phyloP scores from a whole-genome alignment of 2,888 invertebrate species.

The Ormyrus rosae region DNA sequence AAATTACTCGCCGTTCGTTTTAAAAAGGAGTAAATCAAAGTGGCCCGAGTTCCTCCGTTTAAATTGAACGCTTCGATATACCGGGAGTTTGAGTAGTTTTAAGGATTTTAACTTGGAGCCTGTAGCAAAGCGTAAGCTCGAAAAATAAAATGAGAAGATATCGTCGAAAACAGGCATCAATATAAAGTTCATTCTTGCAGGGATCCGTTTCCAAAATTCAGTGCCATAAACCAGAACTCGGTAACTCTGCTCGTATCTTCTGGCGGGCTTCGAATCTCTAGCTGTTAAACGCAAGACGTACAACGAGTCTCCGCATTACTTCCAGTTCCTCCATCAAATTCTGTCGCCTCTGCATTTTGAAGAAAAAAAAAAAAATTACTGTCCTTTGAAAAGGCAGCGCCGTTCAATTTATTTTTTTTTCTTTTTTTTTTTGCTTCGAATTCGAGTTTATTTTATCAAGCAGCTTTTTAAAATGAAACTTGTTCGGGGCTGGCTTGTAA shows the following conservation, averaged over 20 bases:
- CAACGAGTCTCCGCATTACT: constrained; percentile 4
- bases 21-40: too few species aligned
- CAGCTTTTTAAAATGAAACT: too few species aligned
- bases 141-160: constrained; percentile 2
- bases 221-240: constrained; percentile 25
- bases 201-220: constrained; percentile 33
- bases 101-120: not conserved
- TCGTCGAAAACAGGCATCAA: constrained; percentile 18
- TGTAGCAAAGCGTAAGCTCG: too few species aligned
- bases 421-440: too few species aligned
- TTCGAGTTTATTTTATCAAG: too few species aligned
- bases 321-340: constrained; percentile 1
- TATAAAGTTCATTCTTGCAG: constrained; percentile 20
- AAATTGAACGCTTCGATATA: too few species aligned
- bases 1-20: too few species aligned
- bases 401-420: too few species aligned
- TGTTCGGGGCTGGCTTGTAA: too few species aligned
- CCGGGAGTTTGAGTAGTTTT: too few species aligned
- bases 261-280: not conserved
- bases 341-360: not conserved
- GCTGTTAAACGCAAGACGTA: constrained; percentile 31
- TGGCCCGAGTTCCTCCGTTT: too few species aligned
- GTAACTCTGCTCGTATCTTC: constrained; percentile 35
- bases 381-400: not conserved
- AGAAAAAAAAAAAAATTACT: not conserved